A percentile compares a stretch with the other conserved stretches of the same genome.
Evolutionary conservation across 2,888 invertebrate genomes (phyloP).

Genomic region (Meloe dianella): DNA sequence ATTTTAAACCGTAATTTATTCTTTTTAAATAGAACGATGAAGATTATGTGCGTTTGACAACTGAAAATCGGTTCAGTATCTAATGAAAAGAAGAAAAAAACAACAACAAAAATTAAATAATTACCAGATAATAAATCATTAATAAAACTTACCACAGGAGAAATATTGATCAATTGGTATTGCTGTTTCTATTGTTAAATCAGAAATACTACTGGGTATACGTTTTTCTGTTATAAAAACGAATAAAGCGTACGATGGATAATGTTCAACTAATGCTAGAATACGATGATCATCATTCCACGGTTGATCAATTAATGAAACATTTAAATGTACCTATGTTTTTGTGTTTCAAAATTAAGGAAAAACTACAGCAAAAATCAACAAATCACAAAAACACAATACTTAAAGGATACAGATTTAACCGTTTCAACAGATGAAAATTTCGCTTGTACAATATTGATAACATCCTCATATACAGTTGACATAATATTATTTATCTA

Average conservation of each 20-base stretch:
- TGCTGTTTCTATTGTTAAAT: slow-evolving; percentile 80
- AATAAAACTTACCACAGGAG: slow-evolving; percentile 65
- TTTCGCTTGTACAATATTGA: slow-evolving; percentile 64
- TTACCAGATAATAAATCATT: too few species aligned
- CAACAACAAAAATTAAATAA: too few species aligned
- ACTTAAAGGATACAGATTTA: slow-evolving; percentile 64
- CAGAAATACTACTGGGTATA: slow-evolving; percentile 75
- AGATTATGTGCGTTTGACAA: slow-evolving; percentile 61
- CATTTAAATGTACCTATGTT: slow-evolving; percentile 57
- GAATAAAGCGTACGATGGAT: slow-evolving; percentile 64
- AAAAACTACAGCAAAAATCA: slow-evolving; percentile 29
- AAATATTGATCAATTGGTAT: slow-evolving; percentile 82
- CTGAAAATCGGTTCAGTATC: slow-evolving; percentile 63
- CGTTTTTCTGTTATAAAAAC: slow-evolving; percentile 65
- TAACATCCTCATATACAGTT: slow-evolving; percentile 52
- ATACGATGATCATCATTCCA: slow-evolving; percentile 63
- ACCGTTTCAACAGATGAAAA: slow-evolving; percentile 65
- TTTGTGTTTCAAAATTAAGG: slow-evolving; percentile 38
- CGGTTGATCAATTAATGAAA: slow-evolving; percentile 58
- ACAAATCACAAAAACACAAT: slow-evolving; percentile 34
- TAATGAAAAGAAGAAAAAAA: slow-evolving; percentile 37
- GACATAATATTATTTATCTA: slow-evolving; percentile 44
- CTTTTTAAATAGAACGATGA: slow-evolving; percentile 63
- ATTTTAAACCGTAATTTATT: slow-evolving; percentile 63
- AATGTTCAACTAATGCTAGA: slow-evolving; percentile 66